Evolutionary conservation across 2,113 vertebrate genomes (phyloP), one percentile per base, ranked within the genome.

Genomic region (Salvelinus alpinus): DNA sequence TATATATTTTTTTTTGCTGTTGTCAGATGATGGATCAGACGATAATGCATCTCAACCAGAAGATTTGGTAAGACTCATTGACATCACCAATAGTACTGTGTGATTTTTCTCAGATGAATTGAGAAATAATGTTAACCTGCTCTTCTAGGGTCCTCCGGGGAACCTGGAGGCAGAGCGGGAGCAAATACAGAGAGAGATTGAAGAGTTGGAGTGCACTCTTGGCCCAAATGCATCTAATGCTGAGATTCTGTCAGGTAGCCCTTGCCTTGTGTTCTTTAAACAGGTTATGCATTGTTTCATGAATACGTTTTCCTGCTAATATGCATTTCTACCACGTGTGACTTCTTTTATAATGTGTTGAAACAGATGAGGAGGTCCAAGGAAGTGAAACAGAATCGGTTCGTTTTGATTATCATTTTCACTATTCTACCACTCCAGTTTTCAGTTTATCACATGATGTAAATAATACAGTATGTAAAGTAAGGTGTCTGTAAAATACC

Each of bases 121-220:
- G 25, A 22, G 20, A 24, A 7, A 20, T 34, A 71, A 44, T 54
- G 64, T 24, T 48, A 2, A 22, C 18, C 47, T 31, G 38, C 51
- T 18, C 51, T 54, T 54, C 16, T 54, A 54, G 51, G 51, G 51
- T 54, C 51, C 51, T 9, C 51, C 12, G 6, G 80, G 76, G 78
- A 87, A 93, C n/a, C 25, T 94, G 0, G 78, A 90, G 0, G 91
- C 89, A 0, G 89, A 94, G 27, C 86, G 91, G 34, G 91, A 94
- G 60, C 91, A 77, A 22, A 92, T 95, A 73, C 84, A 93, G 1
- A 84, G 80, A 24, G 92, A 96, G 87, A 96, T 95, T 13, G 82
- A 91, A 75, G 91, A 93, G 72, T 78, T 95, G 16, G 94, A 95
- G 65, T 85, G 90, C 68, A 92, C 91, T 47, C 77, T 95, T 76